A percentile compares a stretch with the other conserved stretches of the same genome.
These are phyloP conservation scores for Amia ocellicauda DNA, from an alignment of 2,113 vertebrate species.

Conservation along the genomic window DNA sequence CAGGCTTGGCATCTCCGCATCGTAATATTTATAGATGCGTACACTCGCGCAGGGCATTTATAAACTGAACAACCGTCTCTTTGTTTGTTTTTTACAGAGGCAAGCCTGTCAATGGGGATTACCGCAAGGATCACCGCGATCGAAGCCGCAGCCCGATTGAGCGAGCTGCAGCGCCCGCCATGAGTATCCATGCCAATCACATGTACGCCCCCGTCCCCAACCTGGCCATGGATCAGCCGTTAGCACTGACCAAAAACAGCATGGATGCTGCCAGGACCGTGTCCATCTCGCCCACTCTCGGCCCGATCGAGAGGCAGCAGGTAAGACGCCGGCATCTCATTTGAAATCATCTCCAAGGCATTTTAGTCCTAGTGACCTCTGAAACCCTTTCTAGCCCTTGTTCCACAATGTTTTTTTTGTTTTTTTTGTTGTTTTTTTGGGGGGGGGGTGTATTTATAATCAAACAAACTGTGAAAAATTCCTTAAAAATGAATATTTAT, in stretches of 20 bases:
- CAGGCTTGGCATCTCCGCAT: no score
- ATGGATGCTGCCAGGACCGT: slow-evolving; percentile 70
- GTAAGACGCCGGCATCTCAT: slow-evolving; percentile 54
- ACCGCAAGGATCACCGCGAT: slow-evolving; percentile 85
- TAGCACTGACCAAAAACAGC: slow-evolving; percentile 95
- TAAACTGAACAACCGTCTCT: no score
- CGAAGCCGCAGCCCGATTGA: slow-evolving; percentile 89
- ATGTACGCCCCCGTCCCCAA: slow-evolving; percentile 81
- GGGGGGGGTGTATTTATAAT: no score
- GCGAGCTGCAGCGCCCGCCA: slow-evolving; percentile 71
- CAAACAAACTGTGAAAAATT: no score
- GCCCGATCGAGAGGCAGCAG: slow-evolving; percentile 88
- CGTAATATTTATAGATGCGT: no score
- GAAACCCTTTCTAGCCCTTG: no score
- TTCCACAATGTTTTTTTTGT: background rate
- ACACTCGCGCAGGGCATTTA: no score
- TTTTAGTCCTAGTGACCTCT: no score
- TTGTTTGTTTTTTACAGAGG: slow-evolving; percentile 59
- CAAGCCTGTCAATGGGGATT: slow-evolving; percentile 88
- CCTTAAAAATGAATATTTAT: no score
- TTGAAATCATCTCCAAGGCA: no score
- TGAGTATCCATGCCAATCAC: slow-evolving; percentile 78
- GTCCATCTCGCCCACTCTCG: slow-evolving; percentile 66
- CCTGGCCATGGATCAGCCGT: slow-evolving; percentile 90
- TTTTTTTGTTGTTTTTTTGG: background rate